These are phyloP conservation scores for Halcyon senegalensis DNA, from an alignment of 2,113 vertebrate genomes.

Conservation along the genomic window DNA sequence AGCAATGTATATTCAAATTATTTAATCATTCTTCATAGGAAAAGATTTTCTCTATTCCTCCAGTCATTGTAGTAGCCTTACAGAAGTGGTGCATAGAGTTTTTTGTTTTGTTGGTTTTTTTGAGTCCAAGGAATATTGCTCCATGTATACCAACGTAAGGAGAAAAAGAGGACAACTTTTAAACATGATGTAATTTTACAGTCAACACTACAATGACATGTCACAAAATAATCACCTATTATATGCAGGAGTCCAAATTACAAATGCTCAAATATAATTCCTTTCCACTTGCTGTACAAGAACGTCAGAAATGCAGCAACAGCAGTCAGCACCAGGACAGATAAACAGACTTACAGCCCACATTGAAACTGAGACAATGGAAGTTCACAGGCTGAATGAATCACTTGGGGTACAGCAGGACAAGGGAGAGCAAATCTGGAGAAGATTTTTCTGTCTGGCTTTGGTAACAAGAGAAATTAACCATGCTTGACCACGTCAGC, in stretches of 20 bases:
- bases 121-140: background rate
- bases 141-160: fast-evolving
- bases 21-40: background rate
- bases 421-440: constrained; percentile 5
- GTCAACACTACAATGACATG: background rate
- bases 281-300: constrained; percentile 1
- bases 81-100: background rate
- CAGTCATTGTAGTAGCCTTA: background rate
- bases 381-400: background rate
- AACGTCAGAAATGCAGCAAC: background rate
- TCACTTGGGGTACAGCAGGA: background rate
- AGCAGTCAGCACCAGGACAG: background rate
- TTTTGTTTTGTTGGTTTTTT: background rate
- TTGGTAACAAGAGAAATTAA: background rate
- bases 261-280: background rate
- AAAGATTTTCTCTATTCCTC: background rate
- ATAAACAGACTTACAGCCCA: background rate
- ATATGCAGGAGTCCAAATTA: background rate
- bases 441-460: background rate
- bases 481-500: background rate
- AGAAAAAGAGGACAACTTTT: background rate
- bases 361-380: background rate
- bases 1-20: background rate
- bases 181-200: background rate
- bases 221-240: background rate